A percentile compares a stretch with the other conserved stretches of the same genome.
These are phyloP conservation scores for Pithecia hirsuta DNA, from an alignment of 2,797 vertebrate genomes.

Conservation along the genomic window DNA sequence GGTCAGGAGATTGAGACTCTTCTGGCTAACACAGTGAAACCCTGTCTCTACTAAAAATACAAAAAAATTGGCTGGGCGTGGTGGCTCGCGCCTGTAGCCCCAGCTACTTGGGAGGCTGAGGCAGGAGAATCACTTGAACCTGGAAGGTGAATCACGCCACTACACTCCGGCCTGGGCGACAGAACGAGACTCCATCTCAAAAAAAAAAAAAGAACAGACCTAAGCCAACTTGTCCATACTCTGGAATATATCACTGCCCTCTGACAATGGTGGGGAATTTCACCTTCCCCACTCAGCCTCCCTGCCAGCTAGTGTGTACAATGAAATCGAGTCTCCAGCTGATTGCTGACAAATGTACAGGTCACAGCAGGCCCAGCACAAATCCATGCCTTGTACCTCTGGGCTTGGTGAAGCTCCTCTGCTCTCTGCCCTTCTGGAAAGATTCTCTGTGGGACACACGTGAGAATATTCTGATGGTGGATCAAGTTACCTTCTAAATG, in stretches of 20 bases:
- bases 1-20: too few species aligned
- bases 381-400: not conserved
- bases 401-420: not conserved
- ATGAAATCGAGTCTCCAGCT: not conserved
- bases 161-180: too few species aligned
- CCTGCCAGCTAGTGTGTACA: not conserved
- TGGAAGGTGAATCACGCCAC: too few species aligned
- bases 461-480: not conserved
- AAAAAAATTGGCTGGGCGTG: too few species aligned
- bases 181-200: too few species aligned
- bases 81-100: too few species aligned
- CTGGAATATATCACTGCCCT: not conserved
- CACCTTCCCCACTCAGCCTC: not conserved
- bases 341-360: not conserved
- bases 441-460: not conserved
- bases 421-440: not conserved
- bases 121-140: too few species aligned
- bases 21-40: too few species aligned
- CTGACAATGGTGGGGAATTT: not conserved
- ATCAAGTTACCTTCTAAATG: not conserved
- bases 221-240: not conserved
- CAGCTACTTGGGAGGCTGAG: too few species aligned
- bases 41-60: too few species aligned
- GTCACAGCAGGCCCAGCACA: not conserved
- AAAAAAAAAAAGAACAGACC: not conserved